Evolutionary conservation across 2,797 vertebrate genomes (phyloP).

Genomic region (Bradypus variegatus): DNA sequence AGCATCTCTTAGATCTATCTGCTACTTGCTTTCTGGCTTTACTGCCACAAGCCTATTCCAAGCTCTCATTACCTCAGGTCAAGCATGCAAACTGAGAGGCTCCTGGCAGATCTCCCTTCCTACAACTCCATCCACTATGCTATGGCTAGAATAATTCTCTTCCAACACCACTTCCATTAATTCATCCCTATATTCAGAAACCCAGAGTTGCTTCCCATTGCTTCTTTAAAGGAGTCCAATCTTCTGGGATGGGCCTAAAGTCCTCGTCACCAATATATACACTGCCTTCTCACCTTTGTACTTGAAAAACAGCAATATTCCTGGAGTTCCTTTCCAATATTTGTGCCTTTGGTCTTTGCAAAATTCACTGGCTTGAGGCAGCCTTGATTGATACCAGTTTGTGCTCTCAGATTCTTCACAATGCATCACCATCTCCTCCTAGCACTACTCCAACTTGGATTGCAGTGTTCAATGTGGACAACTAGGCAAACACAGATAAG

Average conservation of each 20-base stretch:
- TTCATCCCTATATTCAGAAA: neutral
- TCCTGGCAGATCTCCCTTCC: constrained; percentile 2
- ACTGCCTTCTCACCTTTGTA: neutral
- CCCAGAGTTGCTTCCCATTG: neutral
- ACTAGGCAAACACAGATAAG: constrained; percentile 6
- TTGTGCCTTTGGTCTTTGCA: neutral
- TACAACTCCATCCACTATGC: neutral
- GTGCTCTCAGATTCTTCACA: neutral
- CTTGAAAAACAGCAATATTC: neutral
- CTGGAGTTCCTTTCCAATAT: neutral
- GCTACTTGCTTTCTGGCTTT: constrained; percentile 44
- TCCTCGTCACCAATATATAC: neutral
- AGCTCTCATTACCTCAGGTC: constrained; percentile 38
- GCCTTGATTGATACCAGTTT: neutral
- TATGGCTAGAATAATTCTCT: constrained; percentile 26
- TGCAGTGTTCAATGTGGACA: constrained; percentile 21
- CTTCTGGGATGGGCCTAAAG: neutral
- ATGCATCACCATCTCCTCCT: neutral
- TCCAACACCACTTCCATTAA: neutral
- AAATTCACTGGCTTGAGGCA: constrained; percentile 22
- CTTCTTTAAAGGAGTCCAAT: neutral
- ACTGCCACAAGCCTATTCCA: constrained; percentile 35
- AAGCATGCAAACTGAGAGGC: constrained; percentile 39
- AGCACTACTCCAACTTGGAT: neutral
- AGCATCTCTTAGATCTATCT: neutral